A percentile compares a stretch with the other conserved stretches of the same genome.
Conservation (phyloP, 2,113 vertebrate genomes). For the Stegastes partitus region DNA sequence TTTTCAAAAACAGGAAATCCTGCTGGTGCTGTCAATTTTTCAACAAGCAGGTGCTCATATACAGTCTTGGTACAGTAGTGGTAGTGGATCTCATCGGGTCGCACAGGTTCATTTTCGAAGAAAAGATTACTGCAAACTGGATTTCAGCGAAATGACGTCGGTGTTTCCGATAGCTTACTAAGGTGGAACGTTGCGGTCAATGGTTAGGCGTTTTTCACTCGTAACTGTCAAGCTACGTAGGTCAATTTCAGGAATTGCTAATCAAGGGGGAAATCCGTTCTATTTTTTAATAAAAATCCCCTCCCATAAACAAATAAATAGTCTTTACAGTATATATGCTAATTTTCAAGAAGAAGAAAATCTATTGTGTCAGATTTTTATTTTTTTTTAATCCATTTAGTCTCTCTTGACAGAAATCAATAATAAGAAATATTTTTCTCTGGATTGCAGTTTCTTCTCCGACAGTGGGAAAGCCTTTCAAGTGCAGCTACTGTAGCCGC, state of each 20-base stretch:
- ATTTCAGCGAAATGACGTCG: slow-evolving; percentile 82
- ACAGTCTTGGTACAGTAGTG: slow-evolving; percentile 31
- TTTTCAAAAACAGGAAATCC: slow-evolving; percentile 86
- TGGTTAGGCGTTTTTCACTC: slow-evolving; percentile 31
- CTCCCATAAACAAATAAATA: slow-evolving; percentile 21
- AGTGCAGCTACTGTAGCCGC: slow-evolving; percentile 96
- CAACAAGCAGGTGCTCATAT: slow-evolving; percentile 64
- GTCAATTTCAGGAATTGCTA: slow-evolving; percentile 61
- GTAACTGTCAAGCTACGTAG: slow-evolving; percentile 51
- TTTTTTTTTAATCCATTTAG: neutral
- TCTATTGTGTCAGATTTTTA: no score
- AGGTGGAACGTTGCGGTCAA: slow-evolving; percentile 64
- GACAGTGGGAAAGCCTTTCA: slow-evolving; percentile 94
- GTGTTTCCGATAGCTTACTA: slow-evolving; percentile 40
- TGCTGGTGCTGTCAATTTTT: slow-evolving; percentile 74
- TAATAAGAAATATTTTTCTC: neutral
- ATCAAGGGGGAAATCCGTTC: slow-evolving; percentile 59
- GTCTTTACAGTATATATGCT: neutral
- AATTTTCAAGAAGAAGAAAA: neutral
- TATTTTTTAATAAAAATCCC: slow-evolving; percentile 19
- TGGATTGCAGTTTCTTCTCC: slow-evolving; percentile 90
- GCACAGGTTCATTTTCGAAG: slow-evolving; percentile 67
- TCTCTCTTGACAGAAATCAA: neutral
- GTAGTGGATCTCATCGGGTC: slow-evolving; percentile 45
- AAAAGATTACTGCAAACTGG: slow-evolving; percentile 55